Percentiles rank a stretch among this genome's conserved stretches.
Conservation (phyloP, 2,888 invertebrate species). For the Limenitis camilla region DNA sequence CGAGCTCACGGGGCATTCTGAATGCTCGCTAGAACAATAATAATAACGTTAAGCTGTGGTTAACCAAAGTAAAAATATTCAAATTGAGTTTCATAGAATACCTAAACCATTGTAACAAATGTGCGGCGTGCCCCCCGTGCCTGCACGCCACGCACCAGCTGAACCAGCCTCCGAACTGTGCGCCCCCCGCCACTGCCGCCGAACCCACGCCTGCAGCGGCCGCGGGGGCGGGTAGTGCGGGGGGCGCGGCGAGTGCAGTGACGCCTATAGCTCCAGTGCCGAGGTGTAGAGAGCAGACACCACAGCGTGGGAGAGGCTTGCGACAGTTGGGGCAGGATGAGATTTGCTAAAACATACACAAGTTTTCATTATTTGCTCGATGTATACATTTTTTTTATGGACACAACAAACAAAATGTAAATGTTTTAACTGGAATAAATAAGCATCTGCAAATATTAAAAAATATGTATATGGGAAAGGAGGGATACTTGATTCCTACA, state of each 20-base stretch:
- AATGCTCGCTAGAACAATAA: conserved; percentile 75
- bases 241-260: conserved; percentile 30
- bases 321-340: conserved; percentile 95
- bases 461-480: too few relatives aligned
- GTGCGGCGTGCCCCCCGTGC: conserved; percentile 96
- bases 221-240: conserved; percentile 55
- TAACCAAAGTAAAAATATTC: too few relatives aligned
- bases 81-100: conserved; percentile 46
- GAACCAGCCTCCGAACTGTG: conserved; percentile 89
- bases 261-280: conserved; percentile 77
- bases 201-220: conserved; percentile 53
- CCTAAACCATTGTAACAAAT: conserved; percentile 95
- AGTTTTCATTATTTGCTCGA: neutral
- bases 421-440: too few relatives aligned
- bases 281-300: conserved; percentile 94
- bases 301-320: conserved; percentile 95
- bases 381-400: neutral
- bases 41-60: too few relatives aligned
- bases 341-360: conserved; percentile 70
- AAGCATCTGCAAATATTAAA: too few relatives aligned
- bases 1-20: conserved; percentile 90
- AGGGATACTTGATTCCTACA: too few relatives aligned
- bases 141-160: conserved; percentile 98
- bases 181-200: conserved; percentile 52
- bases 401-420: too few relatives aligned